Evolutionary conservation across 2,113 vertebrate genomes (phyloP).

Genomic region (Narcine bancroftii): DNA sequence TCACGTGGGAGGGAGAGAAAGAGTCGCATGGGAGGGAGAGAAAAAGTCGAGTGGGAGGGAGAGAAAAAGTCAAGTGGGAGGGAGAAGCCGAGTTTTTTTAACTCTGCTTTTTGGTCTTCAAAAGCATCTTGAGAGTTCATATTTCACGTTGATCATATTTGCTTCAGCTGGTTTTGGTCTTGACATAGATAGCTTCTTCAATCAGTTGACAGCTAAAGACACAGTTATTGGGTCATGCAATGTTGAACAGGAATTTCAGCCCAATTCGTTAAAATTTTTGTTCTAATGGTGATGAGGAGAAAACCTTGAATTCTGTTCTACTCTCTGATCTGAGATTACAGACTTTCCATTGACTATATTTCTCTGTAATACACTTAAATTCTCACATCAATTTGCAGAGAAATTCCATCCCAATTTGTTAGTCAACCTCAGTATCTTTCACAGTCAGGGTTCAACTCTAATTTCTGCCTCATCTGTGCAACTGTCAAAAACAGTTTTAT

Average conservation of each 20-base stretch:
- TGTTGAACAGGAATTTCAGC: too few species aligned
- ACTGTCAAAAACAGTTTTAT: not conserved
- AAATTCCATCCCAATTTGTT: not conserved
- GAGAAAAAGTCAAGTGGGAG: too few species aligned
- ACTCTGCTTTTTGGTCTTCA: not conserved
- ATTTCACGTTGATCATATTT: not conserved
- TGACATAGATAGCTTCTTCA: not conserved
- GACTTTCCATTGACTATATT: not conserved
- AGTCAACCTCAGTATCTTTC: not conserved
- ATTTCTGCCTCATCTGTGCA: not conserved
- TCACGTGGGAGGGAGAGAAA: not conserved
- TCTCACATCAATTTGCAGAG: not conserved
- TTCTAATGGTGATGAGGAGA: too few species aligned
- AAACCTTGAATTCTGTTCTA: not conserved
- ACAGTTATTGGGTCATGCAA: too few species aligned
- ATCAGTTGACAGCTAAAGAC: not conserved
- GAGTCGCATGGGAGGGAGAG: not conserved
- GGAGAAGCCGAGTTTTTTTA: not conserved
- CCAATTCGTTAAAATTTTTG: not conserved
- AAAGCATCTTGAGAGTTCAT: too few species aligned
- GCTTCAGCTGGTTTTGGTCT: not conserved
- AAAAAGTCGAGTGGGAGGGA: not conserved
- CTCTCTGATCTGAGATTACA: not conserved
- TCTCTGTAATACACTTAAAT: not conserved
- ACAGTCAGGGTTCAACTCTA: not conserved